Conservation (phyloP, 2,113 vertebrate genomes). For the Cyphomyrus discorhynchus region DNA sequence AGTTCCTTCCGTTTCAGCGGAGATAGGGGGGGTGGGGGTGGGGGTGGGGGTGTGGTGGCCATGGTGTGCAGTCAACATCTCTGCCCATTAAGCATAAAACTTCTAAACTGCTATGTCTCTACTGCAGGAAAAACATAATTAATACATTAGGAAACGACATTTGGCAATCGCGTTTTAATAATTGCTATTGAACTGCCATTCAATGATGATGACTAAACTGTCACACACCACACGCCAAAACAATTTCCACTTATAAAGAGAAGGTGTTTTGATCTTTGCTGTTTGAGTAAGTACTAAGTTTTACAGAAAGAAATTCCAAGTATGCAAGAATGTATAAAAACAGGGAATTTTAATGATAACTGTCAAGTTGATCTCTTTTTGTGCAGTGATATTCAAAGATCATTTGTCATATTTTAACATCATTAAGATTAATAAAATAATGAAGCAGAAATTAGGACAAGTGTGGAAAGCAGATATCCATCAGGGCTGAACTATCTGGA, state of each 20-base stretch:
- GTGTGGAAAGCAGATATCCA: background rate
- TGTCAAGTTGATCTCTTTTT: too few species aligned
- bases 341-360: background rate
- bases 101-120: background rate
- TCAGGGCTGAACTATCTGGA: constrained; percentile 5
- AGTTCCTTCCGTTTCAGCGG: constrained; percentile 4
- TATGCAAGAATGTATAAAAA: background rate
- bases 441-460: background rate
- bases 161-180: background rate
- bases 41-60: background rate
- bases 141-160: background rate
- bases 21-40: background rate
- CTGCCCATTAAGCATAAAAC: background rate
- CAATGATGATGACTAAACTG: background rate
- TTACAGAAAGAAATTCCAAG: background rate
- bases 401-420: background rate
- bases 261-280: background rate
- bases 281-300: background rate
- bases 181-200: background rate
- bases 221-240: background rate
- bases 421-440: background rate
- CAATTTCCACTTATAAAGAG: background rate
- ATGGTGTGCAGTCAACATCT: background rate
- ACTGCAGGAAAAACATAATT: background rate
- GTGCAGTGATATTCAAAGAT: background rate